Conservation (phyloP, 2,888 invertebrate genomes). For the Andrena haemorrhoa region DNA sequence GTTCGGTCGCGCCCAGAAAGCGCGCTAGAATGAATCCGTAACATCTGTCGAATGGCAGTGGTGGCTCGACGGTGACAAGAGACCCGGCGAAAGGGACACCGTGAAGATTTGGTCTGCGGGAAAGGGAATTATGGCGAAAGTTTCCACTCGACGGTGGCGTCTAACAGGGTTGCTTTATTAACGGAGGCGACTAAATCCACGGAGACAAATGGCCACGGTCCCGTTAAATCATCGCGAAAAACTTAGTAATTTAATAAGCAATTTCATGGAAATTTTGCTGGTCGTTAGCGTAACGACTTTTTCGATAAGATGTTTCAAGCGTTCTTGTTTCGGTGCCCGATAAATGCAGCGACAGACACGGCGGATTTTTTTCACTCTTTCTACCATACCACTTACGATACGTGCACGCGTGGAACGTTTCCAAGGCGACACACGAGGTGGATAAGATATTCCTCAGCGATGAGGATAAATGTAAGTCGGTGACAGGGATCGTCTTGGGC, state of each 20-base stretch:
- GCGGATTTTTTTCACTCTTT: not conserved
- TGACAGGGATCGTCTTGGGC: conserved; percentile 49
- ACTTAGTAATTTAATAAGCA: conserved; percentile 84
- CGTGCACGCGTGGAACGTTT: conserved; percentile 6
- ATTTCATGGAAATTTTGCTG: conserved; percentile 82
- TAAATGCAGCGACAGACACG: conserved; percentile 11
- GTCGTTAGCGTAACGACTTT: conserved; percentile 74
- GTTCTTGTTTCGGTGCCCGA: not conserved
- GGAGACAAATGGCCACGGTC: conserved; percentile 81
- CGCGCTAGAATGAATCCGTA: not conserved
- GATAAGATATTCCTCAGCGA: conserved; percentile 46
- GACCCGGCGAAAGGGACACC: not conserved
- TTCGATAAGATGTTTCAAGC: conserved; percentile 55
- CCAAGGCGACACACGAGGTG: conserved; percentile 32
- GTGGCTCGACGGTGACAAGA: not conserved
- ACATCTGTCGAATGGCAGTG: not conserved
- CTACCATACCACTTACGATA: not conserved
- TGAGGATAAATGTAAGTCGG: conserved; percentile 46
- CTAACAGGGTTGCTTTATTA: conserved; percentile 73
- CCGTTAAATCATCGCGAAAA: conserved; percentile 82
- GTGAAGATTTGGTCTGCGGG: not conserved
- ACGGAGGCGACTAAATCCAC: conserved; percentile 78
- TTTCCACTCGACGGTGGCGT: conserved; percentile 56
- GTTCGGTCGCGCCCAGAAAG: not conserved
- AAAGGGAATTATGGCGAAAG: conserved; percentile 70